phyloP scores from a whole-genome alignment of 2,113 vertebrate genomes.

The Octodon degus region DNA sequence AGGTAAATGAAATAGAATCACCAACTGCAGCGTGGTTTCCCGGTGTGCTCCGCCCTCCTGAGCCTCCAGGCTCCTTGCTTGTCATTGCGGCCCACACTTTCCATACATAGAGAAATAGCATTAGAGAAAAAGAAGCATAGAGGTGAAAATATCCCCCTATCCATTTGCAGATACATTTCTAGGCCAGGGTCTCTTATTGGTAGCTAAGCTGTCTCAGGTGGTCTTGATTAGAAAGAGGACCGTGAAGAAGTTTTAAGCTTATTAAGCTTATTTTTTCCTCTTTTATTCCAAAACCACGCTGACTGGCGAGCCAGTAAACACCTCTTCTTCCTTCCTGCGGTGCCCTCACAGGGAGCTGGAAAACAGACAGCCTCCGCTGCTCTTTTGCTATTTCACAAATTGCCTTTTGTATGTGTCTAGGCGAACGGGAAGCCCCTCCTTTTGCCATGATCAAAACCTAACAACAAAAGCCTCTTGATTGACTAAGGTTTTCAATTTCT shows the following conservation, averaged over 20 bases:
- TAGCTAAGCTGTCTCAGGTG: not conserved
- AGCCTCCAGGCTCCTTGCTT: not conserved
- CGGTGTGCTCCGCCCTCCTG: not conserved
- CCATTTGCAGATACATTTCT: not conserved
- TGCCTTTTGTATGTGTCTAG: slow-evolving; percentile 53
- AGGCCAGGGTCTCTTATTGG: not conserved
- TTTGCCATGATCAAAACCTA: slow-evolving; percentile 76
- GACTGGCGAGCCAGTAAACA: slow-evolving; percentile 1
- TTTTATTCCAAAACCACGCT: slow-evolving; percentile 15
- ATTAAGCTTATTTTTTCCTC: slow-evolving; percentile 29
- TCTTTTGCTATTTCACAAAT: slow-evolving; percentile 73
- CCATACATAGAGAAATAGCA: not conserved
- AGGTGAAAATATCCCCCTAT: not conserved
- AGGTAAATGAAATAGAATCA: not conserved
- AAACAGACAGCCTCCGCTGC: slow-evolving; percentile 34
- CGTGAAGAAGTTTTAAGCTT: slow-evolving; percentile 32
- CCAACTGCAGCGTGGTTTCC: not conserved
- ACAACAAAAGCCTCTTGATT: slow-evolving; percentile 71
- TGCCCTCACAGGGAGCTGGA: not conserved
- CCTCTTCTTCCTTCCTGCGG: not conserved
- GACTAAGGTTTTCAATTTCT: slow-evolving; percentile 72
- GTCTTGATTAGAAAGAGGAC: not conserved
- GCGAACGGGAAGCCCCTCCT: slow-evolving; percentile 53
- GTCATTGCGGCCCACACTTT: not conserved
- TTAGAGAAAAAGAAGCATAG: not conserved